Evolutionary conservation across 2,888 invertebrate genomes (phyloP), one percentile per base, ranked within the genome.

Genomic region (Nymphalis urticae): DNA sequence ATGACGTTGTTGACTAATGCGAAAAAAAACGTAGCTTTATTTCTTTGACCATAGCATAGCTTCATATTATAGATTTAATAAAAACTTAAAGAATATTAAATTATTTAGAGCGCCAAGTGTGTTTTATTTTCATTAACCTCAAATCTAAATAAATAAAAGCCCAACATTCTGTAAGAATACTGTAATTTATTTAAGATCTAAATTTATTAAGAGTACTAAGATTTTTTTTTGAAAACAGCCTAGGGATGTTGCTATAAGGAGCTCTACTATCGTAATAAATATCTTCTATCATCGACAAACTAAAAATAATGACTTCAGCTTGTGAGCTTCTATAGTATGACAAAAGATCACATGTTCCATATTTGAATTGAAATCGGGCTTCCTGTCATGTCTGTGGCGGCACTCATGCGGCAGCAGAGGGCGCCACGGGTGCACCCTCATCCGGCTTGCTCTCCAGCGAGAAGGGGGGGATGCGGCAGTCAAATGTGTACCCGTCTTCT

Each of bases 381-480:
- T 42, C 42, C 42, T 21, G 54, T 47, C 21, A 32, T 50, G 48
- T 4, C 13, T 32, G 19, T n/a, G 50, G 27, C 48, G 62, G 32
- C 47, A 36, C 42, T 87, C 83, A 88, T 75, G 85, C 78, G 76
- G 85, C 75, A n/a, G 90, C 79, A 48, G 88, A 73, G 69, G 91
- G 90, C 54, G 90, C 85, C n/a, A 77, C 81, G 2, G 92, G 88
- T 1, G 82, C 82, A 68, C 79, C 84, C 71, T 93, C 93, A 77
- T 97, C 97, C 17, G 96, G 95, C 89, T 98, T 98, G 81, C 98
- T 98, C 90, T 99, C 99, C 72, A 99, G 92, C 0, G 98, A 98
- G 88, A 99, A 99, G 0, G 99, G 98, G 53, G 99, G 99, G 83
- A 99, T 99, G 82, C 98, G 95, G 85, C 98, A 98, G 87, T 99